phyloP scores from a whole-genome alignment of 2,797 vertebrate species.

The Cheracebus regulus region DNA sequence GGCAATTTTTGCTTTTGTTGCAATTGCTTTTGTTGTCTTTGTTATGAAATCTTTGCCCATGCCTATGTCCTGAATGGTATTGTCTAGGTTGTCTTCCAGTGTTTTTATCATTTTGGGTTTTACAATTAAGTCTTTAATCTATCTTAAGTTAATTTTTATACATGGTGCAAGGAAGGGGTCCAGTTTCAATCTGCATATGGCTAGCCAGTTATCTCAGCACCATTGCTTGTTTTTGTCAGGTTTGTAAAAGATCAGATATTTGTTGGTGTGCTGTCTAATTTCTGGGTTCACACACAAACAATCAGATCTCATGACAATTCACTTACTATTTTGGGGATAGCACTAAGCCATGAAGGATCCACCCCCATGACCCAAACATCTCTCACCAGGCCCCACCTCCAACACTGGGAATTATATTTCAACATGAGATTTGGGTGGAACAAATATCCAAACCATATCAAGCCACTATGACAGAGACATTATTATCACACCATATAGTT shows the following conservation, averaged over 20 bases:
- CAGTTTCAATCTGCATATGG: background rate
- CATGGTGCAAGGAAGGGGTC: background rate
- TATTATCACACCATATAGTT: background rate
- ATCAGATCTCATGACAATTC: background rate
- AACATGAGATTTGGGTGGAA: background rate
- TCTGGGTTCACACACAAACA: background rate
- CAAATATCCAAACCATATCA: background rate
- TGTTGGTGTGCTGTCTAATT: background rate
- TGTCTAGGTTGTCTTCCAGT: background rate
- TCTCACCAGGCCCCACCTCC: background rate
- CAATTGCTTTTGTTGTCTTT: background rate
- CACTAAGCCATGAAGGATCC: background rate
- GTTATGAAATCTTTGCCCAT: background rate
- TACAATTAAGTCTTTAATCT: background rate
- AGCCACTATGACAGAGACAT: background rate
- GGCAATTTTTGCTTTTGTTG: background rate
- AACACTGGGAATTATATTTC: background rate
- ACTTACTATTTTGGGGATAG: background rate
- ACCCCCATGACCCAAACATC: background rate
- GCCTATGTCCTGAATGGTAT: background rate
- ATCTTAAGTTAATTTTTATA: background rate
- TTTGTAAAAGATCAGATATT: background rate
- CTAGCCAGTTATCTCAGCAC: background rate
- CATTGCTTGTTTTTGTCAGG: background rate
- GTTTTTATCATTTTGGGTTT: background rate